Evolutionary conservation across 2,888 invertebrate species (phyloP).

Genomic region (Hypolimnas misippus): DNA sequence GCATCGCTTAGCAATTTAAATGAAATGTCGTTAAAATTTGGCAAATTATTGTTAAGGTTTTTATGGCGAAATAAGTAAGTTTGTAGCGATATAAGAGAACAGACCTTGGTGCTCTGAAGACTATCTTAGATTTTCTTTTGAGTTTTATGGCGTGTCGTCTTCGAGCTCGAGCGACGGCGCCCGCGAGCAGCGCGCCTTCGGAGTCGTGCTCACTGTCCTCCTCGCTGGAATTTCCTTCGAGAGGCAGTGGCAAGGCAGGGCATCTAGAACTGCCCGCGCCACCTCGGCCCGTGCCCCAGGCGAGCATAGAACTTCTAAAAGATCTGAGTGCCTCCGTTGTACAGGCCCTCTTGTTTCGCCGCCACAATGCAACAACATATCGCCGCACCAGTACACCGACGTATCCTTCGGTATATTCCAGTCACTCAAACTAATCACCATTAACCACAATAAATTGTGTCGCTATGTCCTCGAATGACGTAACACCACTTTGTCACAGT

Average conservation of each 20-base stretch:
- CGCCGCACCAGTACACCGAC: slow-evolving; percentile 65
- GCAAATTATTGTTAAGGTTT: slow-evolving; percentile 12
- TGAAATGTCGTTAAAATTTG: background rate
- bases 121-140: slow-evolving; percentile 74
- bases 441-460: slow-evolving; percentile 50
- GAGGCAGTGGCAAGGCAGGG: slow-evolving; percentile 47
- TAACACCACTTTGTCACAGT: slow-evolving; percentile 41
- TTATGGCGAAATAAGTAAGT: slow-evolving; percentile 8
- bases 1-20: background rate
- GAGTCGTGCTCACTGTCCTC: slow-evolving; percentile 61
- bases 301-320: slow-evolving; percentile 79
- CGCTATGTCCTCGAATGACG: slow-evolving; percentile 46
- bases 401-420: slow-evolving; percentile 57
- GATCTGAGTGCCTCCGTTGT: slow-evolving; percentile 82
- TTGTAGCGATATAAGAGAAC: slow-evolving; percentile 40
- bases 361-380: slow-evolving; percentile 79
- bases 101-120: slow-evolving; percentile 73
- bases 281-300: slow-evolving; percentile 66
- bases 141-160: slow-evolving; percentile 77
- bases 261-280: slow-evolving; percentile 60
- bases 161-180: slow-evolving; percentile 73
- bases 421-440: slow-evolving; percentile 56
- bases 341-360: slow-evolving; percentile 70
- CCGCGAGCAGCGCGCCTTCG: slow-evolving; percentile 69
- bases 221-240: slow-evolving; percentile 50